Evolutionary conservation across 2,888 invertebrate species (phyloP).

Genomic region (Platerodrilus igneus): DNA sequence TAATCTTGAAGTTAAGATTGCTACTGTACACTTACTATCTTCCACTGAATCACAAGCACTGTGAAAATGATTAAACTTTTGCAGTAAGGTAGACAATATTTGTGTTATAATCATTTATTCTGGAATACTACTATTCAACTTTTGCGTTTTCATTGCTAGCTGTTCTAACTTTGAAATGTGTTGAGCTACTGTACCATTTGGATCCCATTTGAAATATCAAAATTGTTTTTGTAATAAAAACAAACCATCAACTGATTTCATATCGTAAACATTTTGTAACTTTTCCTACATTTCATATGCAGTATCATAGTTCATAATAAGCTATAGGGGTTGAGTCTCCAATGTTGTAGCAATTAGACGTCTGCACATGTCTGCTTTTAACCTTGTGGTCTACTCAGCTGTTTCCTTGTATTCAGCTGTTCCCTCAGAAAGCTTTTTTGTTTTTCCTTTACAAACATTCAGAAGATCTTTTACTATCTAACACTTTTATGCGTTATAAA

Average conservation of each 20-base stretch:
- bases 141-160: no score
- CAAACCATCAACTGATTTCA: conserved; percentile 25
- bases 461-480: conserved; percentile 18
- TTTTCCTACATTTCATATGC: conserved; percentile 29
- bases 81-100: no score
- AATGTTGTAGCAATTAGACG: conserved; percentile 28
- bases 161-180: no score
- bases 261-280: conserved; percentile 24
- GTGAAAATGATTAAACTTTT: no score
- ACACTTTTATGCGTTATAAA: conserved; percentile 19
- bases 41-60: no score
- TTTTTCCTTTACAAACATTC: conserved; percentile 18
- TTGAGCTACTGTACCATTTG: no score
- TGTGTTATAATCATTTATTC: no score
- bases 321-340: conserved; percentile 21
- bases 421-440: conserved; percentile 1
- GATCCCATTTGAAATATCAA: conserved; percentile 26
- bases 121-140: no score
- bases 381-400: conserved; percentile 12
- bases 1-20: no score
- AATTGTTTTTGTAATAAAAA: conserved; percentile 26
- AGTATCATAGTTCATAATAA: conserved; percentile 19
- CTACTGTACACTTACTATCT: no score
- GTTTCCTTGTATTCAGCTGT: no score
- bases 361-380: conserved; percentile 22